These are phyloP conservation scores for Elaphurus davidianus DNA, from an alignment of 2,113 vertebrate genomes.

Conservation along the genomic window DNA sequence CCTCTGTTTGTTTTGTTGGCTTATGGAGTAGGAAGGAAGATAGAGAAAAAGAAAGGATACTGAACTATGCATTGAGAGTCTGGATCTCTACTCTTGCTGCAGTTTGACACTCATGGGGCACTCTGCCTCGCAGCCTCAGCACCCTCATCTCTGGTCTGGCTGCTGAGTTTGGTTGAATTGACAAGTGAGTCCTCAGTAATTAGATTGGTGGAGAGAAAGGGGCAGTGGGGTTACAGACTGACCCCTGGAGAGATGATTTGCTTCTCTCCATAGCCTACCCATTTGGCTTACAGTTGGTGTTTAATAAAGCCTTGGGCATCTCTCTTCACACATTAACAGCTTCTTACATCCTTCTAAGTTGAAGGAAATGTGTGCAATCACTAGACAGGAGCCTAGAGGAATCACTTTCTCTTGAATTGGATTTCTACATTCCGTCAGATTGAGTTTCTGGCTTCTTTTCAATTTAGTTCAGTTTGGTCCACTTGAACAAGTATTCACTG, in stretches of 20 bases:
- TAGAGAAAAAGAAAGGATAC: background rate
- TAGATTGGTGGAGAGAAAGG: background rate
- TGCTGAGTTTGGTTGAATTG: background rate
- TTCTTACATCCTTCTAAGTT: background rate
- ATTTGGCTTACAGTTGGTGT: background rate
- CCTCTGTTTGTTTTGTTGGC: background rate
- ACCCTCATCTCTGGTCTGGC: background rate
- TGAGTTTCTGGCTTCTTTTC: conserved; percentile 18
- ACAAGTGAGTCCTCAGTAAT: background rate
- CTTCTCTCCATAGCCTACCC: background rate
- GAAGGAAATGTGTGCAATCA: background rate
- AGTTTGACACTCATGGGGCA: background rate
- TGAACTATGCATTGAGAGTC: background rate
- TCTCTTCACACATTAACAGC: background rate
- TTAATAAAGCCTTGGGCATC: background rate
- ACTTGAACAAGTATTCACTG: conserved; percentile 28
- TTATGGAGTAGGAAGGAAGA: background rate
- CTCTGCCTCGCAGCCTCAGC: background rate
- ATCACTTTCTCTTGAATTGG: conserved; percentile 18
- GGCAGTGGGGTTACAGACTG: background rate
- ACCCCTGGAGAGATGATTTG: background rate
- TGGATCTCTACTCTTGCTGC: background rate
- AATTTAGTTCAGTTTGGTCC: conserved; percentile 22
- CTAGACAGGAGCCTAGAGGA: background rate
- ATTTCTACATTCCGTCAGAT: background rate